These are phyloP conservation scores for Montipora cactus DNA, from an alignment of 64 coral and sea anemone genomes.

Conservation along the genomic window DNA sequence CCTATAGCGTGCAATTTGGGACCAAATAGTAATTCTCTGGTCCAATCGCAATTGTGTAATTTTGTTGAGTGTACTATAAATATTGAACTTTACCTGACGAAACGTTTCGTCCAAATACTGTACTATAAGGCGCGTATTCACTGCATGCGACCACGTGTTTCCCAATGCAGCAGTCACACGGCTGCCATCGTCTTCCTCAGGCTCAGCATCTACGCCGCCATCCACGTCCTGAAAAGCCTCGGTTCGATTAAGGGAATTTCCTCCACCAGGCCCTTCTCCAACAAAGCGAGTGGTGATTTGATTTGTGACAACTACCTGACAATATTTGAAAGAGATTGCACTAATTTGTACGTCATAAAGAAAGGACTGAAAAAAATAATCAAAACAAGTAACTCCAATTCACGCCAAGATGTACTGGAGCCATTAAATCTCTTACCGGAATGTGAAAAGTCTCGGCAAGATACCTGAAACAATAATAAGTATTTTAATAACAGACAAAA, in stretches of 20 bases:
- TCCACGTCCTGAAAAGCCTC: slow-evolving; percentile 48
- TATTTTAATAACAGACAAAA: not conserved
- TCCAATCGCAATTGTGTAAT: too few relatives aligned
- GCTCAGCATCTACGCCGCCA: slow-evolving; percentile 61
- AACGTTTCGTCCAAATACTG: slow-evolving; percentile 85
- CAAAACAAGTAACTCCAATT: not conserved
- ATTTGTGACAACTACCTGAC: slow-evolving; percentile 90
- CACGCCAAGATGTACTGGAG: not conserved
- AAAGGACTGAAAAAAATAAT: too few relatives aligned
- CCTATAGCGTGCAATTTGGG: too few relatives aligned
- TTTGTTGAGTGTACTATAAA: too few relatives aligned
- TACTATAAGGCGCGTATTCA: slow-evolving; percentile 89
- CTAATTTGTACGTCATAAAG: not conserved
- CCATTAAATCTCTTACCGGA: slow-evolving; percentile 63
- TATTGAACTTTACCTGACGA: slow-evolving; percentile 72
- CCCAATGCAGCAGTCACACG: slow-evolving; percentile 93
- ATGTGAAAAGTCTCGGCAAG: slow-evolving; percentile 88
- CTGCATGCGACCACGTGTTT: slow-evolving; percentile 97
- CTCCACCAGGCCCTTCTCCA: not conserved
- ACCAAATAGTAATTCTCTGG: too few relatives aligned
- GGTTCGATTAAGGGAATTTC: not conserved
- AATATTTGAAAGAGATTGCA: not conserved
- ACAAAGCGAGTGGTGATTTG: slow-evolving; percentile 86
- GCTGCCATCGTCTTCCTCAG: slow-evolving; percentile 72
- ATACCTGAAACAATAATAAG: slow-evolving; percentile 61